Evolutionary conservation across 2,113 vertebrate genomes (phyloP), one percentile per base, ranked within the genome.

Genomic region (Trogon melanurus): DNA sequence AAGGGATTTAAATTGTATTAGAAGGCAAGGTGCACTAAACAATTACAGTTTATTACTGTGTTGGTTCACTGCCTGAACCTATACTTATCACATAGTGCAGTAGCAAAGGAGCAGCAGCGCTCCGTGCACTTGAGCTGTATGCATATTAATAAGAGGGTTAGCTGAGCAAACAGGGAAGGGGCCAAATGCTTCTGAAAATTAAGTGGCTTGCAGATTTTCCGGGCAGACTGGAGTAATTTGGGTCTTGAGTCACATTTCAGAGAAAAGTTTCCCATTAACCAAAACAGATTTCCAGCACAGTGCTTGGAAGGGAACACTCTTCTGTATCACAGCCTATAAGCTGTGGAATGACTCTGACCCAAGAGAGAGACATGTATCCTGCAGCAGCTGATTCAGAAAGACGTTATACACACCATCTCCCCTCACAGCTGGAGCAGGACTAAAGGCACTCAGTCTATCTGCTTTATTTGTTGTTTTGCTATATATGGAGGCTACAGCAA

Each of bases 1-100:
- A 97, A 96, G 67, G 94, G 94, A 97, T 97, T 97, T 97, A 91
- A 95, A 96, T 78, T 94, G 88, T 74, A 94, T 74, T 87, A 95
- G 95, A 96, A 97, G 79, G 91, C 80, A 95, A 96, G 96, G 91
- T 95, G 93, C 85, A 94, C 84, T 54, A 84, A 97, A 97, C 95
- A 98, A 97, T 83, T 95, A 92, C 82, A 90, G 88, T 93, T 95
- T 95, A 91, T 94, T 94, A 81, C 89, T 74, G n/a, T 54, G 79
- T 70, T 97, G 97, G 93, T 95, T 95, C 34, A 65, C 56, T 97
- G 96, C 93, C 96, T 96, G 93, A 96, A 91, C 82, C 88, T 85
- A 16, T 57, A 94, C 91, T 96, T 95, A 93, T 95, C 97, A 87
- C 79, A 67, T 7, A 45, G 54, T 48, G 91, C 92, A 96, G 94